Evolutionary conservation across 2,888 invertebrate genomes (phyloP).

Genomic region (Lymantria monacha): DNA sequence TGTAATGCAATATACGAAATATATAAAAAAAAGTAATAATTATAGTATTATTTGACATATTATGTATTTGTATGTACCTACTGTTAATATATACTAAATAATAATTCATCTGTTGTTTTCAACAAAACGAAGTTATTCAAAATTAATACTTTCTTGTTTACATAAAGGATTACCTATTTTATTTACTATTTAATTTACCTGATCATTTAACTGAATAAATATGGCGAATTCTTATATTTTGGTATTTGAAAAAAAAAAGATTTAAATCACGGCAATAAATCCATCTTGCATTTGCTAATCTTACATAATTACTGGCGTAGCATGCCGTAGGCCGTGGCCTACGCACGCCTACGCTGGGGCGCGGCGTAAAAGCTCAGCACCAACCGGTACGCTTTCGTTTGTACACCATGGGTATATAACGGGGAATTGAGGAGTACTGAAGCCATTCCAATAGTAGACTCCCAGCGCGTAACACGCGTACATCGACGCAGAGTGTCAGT

Average conservation of each 20-base stretch:
- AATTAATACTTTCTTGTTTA: too few relatives aligned
- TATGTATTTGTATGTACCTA: too few relatives aligned
- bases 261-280: conserved; percentile 3
- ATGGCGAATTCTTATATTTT: too few relatives aligned
- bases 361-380: conserved; percentile 57
- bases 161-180: too few relatives aligned
- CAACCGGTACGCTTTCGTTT: conserved; percentile 52
- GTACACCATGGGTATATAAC: conserved; percentile 54
- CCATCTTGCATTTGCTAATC: not conserved
- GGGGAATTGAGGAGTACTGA: conserved; percentile 35
- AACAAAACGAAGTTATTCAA: too few relatives aligned
- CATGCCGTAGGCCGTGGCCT: conserved; percentile 52
- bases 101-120: too few relatives aligned
- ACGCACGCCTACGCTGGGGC: conserved; percentile 77
- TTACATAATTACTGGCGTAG: conserved; percentile 24
- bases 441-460: conserved; percentile 60
- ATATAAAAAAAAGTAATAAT: too few relatives aligned
- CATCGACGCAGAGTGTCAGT: conserved; percentile 43
- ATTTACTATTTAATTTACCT: too few relatives aligned
- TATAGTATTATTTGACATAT: too few relatives aligned
- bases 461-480: conserved; percentile 58
- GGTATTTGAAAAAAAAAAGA: not conserved
- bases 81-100: too few relatives aligned
- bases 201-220: too few relatives aligned
- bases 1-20: too few relatives aligned